Conservation (phyloP, 2,888 invertebrate genomes). For the Drosophila affinis region DNA sequence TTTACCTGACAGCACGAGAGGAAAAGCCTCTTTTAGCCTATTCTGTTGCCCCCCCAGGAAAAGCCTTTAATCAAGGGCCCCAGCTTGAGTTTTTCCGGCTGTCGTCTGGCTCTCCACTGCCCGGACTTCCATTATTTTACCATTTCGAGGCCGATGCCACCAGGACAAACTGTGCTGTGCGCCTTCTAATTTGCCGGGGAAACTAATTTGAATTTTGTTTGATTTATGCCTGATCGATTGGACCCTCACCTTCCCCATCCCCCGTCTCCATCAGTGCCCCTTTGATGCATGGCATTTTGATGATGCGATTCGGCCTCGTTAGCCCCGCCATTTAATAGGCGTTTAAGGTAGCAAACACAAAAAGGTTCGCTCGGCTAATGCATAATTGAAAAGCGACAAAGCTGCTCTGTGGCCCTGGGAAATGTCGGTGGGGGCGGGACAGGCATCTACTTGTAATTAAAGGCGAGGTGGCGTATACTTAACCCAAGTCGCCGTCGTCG, state of each 20-base stretch:
- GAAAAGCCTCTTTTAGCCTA: background rate
- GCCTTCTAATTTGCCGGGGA: constrained; percentile 62
- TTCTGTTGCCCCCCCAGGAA: constrained; percentile 4
- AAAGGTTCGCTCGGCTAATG: constrained; percentile 54
- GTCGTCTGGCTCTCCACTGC: constrained; percentile 14
- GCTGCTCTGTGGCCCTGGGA: no score
- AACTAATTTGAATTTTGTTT: constrained; percentile 78
- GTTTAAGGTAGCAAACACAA: constrained; percentile 43
- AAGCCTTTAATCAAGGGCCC: constrained; percentile 58
- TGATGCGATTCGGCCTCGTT: constrained; percentile 45
- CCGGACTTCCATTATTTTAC: constrained; percentile 66
- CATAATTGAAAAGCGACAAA: constrained; percentile 64
- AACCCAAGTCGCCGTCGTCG: constrained; percentile 42
- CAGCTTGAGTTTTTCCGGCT: constrained; percentile 35
- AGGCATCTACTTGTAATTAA: constrained; percentile 56
- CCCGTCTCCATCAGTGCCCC: background rate
- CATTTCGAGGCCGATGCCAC: constrained; percentile 47
- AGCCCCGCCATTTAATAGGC: constrained; percentile 55
- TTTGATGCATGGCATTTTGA: constrained; percentile 65
- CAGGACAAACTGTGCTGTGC: constrained; percentile 18
- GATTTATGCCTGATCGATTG: constrained; percentile 77
- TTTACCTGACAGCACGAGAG: constrained; percentile 52
- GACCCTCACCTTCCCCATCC: background rate
- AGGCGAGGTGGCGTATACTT: constrained; percentile 62
- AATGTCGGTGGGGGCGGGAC: background rate